Base-by-base conservation (phyloP, 2,888 invertebrate species). In the Arge pagana region DNA sequence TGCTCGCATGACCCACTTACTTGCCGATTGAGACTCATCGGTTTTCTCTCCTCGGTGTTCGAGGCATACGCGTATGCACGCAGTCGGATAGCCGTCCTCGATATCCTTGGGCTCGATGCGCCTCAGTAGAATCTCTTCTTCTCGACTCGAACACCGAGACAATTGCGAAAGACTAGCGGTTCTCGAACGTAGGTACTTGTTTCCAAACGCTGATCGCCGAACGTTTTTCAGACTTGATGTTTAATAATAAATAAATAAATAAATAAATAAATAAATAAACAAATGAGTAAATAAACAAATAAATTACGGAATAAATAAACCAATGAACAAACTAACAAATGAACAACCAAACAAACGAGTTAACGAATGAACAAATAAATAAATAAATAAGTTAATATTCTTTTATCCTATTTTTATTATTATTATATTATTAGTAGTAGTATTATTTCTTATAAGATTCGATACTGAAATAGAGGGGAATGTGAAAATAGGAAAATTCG, bases 91-190 rank as follows among this genome's bases (percentile, higher is more conserved):
- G 2, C 19, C 42, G 30, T 31, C 42, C 42, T 30, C 31, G 31
- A 42, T 42, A 42, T 42, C 42, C 42, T 42, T 30, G 30, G 42
- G 31, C 42, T 42, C 42, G 30, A 18, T 42, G 10, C 15, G 18
- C 18, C 42, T 8, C 26, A 15, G n/a, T n/a, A n/a, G n/a, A n/a
- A 40, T 40, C 26, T 40, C 19, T 26, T 15, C 10, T 40, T 26
- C 6, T 7, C 3, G 7, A 19, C n/a, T 21, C 19, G 11, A 37
- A 21, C 10, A 1, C 11, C 11, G 37, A 19, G 21, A 13, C 21
- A 37, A 21, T 21, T 11, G 37, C 19, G 11, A 11, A n/a, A n/a
- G n/a, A 37, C 23, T 37, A 11, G 7, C n/a, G 3, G 4, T 6
- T 4, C 4, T 8, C 4, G 6, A 37, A 23, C 23, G 4, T 10